Conservation (phyloP, 2,113 vertebrate species). For the Nibea albiflora region DNA sequence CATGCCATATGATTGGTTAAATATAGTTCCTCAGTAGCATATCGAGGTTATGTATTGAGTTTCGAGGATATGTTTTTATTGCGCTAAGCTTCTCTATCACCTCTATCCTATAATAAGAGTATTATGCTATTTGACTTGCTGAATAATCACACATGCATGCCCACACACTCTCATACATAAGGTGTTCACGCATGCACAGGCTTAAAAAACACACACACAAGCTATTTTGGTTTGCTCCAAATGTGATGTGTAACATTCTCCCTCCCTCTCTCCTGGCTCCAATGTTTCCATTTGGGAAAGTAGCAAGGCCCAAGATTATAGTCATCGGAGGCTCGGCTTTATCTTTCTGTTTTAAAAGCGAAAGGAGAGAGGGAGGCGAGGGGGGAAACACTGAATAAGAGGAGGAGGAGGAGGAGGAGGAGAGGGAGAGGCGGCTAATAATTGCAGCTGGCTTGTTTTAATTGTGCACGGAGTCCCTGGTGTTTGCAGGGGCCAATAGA, state of each 20-base stretch:
- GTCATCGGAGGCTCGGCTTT: conserved; percentile 56
- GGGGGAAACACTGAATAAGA: background rate
- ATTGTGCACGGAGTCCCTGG: conserved; percentile 66
- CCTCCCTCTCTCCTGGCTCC: conserved; percentile 35
- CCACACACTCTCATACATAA: background rate
- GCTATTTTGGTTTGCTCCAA: conserved; percentile 25
- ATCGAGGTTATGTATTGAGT: too few species aligned
- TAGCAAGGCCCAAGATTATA: conserved; percentile 44
- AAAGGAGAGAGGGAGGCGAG: background rate
- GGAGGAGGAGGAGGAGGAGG: conserved; percentile 15
- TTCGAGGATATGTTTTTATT: background rate
- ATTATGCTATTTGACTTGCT: background rate
- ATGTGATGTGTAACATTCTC: conserved; percentile 34
- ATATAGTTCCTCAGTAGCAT: background rate
- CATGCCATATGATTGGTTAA: background rate
- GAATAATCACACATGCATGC: background rate
- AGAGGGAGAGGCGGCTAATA: conserved; percentile 64
- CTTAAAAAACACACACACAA: conserved; percentile 12
- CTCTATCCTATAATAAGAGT: background rate
- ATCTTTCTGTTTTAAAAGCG: conserved; percentile 59
- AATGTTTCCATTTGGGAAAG: conserved; percentile 53
- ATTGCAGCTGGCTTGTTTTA: conserved; percentile 74
- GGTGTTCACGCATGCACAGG: background rate
- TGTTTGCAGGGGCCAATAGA: conserved; percentile 59
- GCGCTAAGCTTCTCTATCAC: background rate